phyloP scores from a whole-genome alignment of 2,888 invertebrate genomes.

The Eupeodes latifasciatus region DNA sequence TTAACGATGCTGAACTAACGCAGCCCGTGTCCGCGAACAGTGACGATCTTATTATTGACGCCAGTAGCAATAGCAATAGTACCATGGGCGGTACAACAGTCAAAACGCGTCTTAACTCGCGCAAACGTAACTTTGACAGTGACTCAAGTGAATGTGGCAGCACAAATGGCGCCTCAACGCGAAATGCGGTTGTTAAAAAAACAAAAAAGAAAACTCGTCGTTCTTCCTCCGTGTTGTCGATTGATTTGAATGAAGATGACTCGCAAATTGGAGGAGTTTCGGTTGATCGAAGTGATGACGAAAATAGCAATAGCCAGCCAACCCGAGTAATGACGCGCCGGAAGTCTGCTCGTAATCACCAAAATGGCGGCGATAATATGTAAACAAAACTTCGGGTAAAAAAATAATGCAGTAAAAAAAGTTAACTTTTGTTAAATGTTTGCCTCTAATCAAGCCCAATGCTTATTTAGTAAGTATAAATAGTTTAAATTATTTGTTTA shows the following conservation, averaged over 20 bases:
- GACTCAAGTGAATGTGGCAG: slow-evolving; percentile 76
- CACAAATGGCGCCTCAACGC: slow-evolving; percentile 69
- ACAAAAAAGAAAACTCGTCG: slow-evolving; percentile 76
- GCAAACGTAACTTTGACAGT: slow-evolving; percentile 83
- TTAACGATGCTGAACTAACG: slow-evolving; percentile 61
- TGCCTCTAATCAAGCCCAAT: slow-evolving; percentile 35
- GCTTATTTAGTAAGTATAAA: slow-evolving; percentile 37
- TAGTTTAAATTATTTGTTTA: slow-evolving; percentile 35
- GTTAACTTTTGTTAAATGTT: slow-evolving; percentile 27
- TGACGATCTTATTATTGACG: slow-evolving; percentile 68
- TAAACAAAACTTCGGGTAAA: slow-evolving; percentile 49
- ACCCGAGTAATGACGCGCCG: slow-evolving; percentile 76
- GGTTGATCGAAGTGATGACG: slow-evolving; percentile 68
- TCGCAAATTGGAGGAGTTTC: slow-evolving; percentile 77
- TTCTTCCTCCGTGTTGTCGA: slow-evolving; percentile 78
- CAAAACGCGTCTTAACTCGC: slow-evolving; percentile 77
- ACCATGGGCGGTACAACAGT: slow-evolving; percentile 55
- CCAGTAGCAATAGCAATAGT: slow-evolving; percentile 72
- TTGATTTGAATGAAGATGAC: slow-evolving; percentile 78
- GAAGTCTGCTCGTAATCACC: slow-evolving; percentile 77
- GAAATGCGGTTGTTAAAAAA: slow-evolving; percentile 70
- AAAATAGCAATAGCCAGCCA: slow-evolving; percentile 71
- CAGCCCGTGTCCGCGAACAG: slow-evolving; percentile 64
- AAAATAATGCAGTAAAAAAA: slow-evolving; percentile 48
- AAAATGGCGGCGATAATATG: slow-evolving; percentile 74